Evolutionary conservation across 2,113 vertebrate genomes (phyloP), one percentile per base, ranked within the genome.

Genomic region (Otis tarda): DNA sequence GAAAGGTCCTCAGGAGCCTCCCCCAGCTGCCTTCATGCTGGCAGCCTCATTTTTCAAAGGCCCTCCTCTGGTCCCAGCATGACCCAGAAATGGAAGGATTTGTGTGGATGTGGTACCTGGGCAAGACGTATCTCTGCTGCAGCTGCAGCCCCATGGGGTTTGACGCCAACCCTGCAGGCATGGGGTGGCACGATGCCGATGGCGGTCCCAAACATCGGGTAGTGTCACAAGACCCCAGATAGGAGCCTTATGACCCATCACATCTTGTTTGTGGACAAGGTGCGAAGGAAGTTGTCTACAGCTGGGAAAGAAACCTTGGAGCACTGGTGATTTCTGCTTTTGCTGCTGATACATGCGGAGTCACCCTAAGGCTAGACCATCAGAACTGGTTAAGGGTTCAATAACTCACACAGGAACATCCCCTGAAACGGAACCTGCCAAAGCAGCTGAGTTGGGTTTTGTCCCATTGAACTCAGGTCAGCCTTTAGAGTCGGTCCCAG

Each of bases 1-100:
- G 89, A 97, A 96, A 92, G 89, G 90, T 93, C 86, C 83, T 97
- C 50, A 3, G 90, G 90, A 96, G 77, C 68, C 21, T 96, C 79
- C 20, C 15, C 49, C 65, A 64, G 57, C 53, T 89, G 74, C 41
- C 85, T 73, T 84, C 19, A 1, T 76, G 77, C 74, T 45, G 80
- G 64, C 49, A 89, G 67, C 43, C 74, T 96, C 80, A 92, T 94
- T 93, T 89, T 89, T 95, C 74, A 94, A 78, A 63, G 70, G 39
- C 19, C 19, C 28, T 78, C 13, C 82, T 45, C 84, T 57, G 7
- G 23, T 90, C 33, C 49, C 0, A 0, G 30, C 25, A 41, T 80
- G 47, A 94, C 30, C 41, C 4, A 65, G 53, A 57, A 81, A 82
- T 1, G 1, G 27, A 21, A 89, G 28, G 59, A 27, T 67, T 89